Evolutionary conservation across 2,797 vertebrate genomes (phyloP).

Genomic region (Masticophis lateralis): DNA sequence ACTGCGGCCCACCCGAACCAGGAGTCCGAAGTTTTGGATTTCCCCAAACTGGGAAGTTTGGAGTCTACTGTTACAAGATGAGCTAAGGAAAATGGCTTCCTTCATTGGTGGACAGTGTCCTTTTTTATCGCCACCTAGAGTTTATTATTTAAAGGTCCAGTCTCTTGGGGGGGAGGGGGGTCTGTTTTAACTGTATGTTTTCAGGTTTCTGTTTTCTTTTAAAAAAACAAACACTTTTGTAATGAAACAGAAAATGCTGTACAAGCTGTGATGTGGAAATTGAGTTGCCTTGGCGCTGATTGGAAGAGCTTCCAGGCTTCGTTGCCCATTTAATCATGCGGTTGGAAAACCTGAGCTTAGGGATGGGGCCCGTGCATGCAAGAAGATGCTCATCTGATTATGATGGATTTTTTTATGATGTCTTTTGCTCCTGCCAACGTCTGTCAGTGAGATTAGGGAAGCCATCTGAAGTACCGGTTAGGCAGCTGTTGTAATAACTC

Average conservation of each 20-base stretch:
- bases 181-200: not conserved
- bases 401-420: not conserved
- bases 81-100: slow-evolving; percentile 52
- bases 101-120: not conserved
- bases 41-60: slow-evolving; percentile 70
- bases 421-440: no score
- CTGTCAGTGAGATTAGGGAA: not conserved
- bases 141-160: slow-evolving; percentile 41
- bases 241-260: not conserved
- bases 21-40: slow-evolving; percentile 85
- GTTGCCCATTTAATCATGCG: not conserved
- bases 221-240: not conserved
- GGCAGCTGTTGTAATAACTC: no score
- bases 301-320: not conserved
- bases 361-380: not conserved
- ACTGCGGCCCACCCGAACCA: slow-evolving; percentile 77
- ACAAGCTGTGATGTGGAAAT: no score
- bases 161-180: not conserved
- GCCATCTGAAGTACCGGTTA: not conserved
- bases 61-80: slow-evolving; percentile 82
- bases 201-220: not conserved
- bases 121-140: not conserved
- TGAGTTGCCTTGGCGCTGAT: not conserved
- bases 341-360: not conserved
- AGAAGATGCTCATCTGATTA: not conserved